phyloP scores from a whole-genome alignment of 2,797 vertebrate species.

The Lutjanus argentimaculatus region DNA sequence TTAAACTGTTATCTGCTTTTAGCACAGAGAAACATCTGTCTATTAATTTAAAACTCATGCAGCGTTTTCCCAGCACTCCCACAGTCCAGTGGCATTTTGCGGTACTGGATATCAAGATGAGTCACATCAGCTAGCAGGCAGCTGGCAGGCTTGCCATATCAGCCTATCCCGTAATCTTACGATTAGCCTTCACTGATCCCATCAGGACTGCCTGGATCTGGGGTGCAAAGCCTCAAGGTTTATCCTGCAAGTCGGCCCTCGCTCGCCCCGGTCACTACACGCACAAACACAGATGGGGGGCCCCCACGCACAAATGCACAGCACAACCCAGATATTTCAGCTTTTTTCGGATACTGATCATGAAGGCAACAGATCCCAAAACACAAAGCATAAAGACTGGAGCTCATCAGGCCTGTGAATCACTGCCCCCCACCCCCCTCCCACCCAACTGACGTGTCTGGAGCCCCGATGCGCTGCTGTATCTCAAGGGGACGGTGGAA shows the following conservation, averaged over 20 bases:
- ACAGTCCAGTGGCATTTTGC: constrained; percentile 62
- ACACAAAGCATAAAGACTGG: constrained; percentile 11
- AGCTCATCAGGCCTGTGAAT: constrained; percentile 16
- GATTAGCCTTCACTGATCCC: constrained; percentile 84
- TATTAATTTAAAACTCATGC: constrained; percentile 50
- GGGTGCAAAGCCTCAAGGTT: constrained; percentile 80
- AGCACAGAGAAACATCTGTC: constrained; percentile 60
- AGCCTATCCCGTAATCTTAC: constrained; percentile 82
- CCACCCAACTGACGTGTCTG: neutral
- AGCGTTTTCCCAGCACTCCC: constrained; percentile 48
- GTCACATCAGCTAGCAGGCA: constrained; percentile 80
- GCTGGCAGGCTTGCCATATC: constrained; percentile 81
- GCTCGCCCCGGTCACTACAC: constrained; percentile 42
- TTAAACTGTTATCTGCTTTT: constrained; percentile 53
- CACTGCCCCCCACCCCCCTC: constrained; percentile 3
- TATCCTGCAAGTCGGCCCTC: constrained; percentile 67
- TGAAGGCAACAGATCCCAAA: constrained; percentile 21
- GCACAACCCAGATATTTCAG: constrained; percentile 14
- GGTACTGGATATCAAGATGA: constrained; percentile 73
- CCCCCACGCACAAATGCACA: neutral
- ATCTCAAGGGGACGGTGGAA: constrained; percentile 41
- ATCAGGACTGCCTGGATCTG: constrained; percentile 85
- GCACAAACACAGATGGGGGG: constrained; percentile 22
- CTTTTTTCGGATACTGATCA: constrained; percentile 15
- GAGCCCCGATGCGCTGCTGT: constrained; percentile 26